These are phyloP conservation scores for Hafferia zeledoni DNA, from an alignment of 2,797 vertebrate species.

Conservation along the genomic window DNA sequence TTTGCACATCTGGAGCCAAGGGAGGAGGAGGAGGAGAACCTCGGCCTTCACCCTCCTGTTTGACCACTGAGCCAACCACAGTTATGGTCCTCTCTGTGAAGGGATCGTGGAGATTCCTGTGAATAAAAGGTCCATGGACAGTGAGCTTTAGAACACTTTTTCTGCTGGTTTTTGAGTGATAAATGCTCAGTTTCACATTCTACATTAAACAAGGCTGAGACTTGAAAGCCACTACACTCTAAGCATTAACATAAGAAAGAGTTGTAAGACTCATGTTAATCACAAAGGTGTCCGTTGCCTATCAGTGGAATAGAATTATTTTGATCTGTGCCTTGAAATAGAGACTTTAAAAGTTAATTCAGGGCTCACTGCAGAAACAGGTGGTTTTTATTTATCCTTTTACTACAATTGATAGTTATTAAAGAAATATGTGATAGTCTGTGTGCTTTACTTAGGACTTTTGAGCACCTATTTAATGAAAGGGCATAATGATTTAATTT, in stretches of 20 bases:
- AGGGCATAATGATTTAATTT: slow-evolving; percentile 31
- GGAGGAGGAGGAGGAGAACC: not conserved
- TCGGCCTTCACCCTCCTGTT: not conserved
- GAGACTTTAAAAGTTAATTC: not conserved
- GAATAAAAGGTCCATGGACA: not conserved
- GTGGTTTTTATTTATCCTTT: slow-evolving; percentile 15
- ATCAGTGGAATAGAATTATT: not conserved
- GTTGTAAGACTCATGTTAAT: not conserved
- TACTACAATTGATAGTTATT: not conserved
- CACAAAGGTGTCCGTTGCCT: not conserved
- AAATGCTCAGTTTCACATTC: not conserved
- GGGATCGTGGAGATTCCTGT: not conserved
- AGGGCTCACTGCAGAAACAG: not conserved
- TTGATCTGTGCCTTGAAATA: not conserved
- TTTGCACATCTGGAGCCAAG: not conserved
- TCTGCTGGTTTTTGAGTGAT: not conserved
- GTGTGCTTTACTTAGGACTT: slow-evolving; percentile 4
- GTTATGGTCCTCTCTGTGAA: not conserved
- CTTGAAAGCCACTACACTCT: not conserved
- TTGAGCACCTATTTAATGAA: not conserved
- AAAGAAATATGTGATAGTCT: not conserved
- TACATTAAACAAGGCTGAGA: not conserved
- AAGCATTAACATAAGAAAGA: not conserved
- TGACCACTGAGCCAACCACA: not conserved
- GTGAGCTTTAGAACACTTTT: not conserved